Percentiles rank a stretch among this genome's conserved stretches.
phyloP scores from a whole-genome alignment of 2,113 vertebrate genomes.

The Paramormyrops kingsleyae region DNA sequence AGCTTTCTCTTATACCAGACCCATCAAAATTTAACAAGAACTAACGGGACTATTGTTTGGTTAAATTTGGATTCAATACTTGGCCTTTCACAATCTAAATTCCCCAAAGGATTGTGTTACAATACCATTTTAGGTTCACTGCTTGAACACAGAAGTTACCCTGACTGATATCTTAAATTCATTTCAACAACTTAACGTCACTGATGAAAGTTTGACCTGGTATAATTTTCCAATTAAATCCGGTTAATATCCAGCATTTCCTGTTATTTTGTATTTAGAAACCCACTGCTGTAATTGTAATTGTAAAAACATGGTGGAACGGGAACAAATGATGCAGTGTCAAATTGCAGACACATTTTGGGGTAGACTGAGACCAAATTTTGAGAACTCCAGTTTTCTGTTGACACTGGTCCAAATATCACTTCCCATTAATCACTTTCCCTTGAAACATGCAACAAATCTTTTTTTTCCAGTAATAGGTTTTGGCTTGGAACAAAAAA shows the following conservation, averaged over 20 bases:
- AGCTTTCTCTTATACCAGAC: background rate
- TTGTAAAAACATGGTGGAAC: constrained; percentile 22
- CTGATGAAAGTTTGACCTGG: constrained; percentile 5
- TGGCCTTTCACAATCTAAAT: constrained; percentile 1
- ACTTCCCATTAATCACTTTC: constrained; percentile 27
- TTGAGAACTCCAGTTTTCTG: constrained; percentile 21
- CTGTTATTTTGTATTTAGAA: constrained; percentile 14
- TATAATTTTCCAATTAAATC: constrained; percentile 16
- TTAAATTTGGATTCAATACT: background rate
- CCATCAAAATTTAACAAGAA: background rate
- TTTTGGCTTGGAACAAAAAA: constrained; percentile 33
- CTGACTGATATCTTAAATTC: background rate
- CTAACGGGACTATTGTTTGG: background rate
- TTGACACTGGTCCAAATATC: constrained; percentile 31
- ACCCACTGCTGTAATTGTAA: background rate
- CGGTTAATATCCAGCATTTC: background rate
- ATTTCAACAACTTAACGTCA: constrained; percentile 4
- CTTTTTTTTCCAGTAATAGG: constrained; percentile 37
- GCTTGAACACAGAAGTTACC: background rate
- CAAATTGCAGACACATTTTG: constrained; percentile 19
- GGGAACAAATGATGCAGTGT: constrained; percentile 21
- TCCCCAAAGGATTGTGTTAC: background rate
- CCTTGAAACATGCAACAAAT: constrained; percentile 32
- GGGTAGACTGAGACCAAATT: constrained; percentile 9
- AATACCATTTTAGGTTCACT: background rate